These are phyloP conservation scores for Synanthedon tipuliformis DNA, from an alignment of 2,888 invertebrate species.

Conservation along the genomic window DNA sequence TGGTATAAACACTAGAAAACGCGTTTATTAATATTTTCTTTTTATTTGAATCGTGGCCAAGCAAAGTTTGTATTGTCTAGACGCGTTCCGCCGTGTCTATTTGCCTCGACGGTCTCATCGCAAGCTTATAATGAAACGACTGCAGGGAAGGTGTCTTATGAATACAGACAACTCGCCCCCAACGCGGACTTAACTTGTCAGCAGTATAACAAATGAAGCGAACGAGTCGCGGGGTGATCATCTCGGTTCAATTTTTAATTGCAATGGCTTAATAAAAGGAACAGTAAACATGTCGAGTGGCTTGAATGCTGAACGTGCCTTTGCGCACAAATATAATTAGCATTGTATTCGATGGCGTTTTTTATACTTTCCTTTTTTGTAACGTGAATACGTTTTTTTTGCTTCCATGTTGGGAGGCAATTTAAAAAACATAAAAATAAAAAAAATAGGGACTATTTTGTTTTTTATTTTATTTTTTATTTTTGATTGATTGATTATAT, in stretches of 20 bases:
- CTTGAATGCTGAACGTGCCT: too few species aligned
- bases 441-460: too few species aligned
- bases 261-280: slow-evolving; percentile 11
- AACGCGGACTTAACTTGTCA: slow-evolving; percentile 59
- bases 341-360: too few species aligned
- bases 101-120: slow-evolving; percentile 17
- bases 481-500: too few species aligned
- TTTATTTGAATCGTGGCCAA: slow-evolving; percentile 3
- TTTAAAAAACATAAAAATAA: too few species aligned
- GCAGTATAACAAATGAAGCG: slow-evolving; percentile 45
- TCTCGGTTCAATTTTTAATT: slow-evolving; percentile 41
- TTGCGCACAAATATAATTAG: too few species aligned
- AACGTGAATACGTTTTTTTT: too few species aligned
- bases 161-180: slow-evolving; percentile 50
- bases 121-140: slow-evolving; percentile 39
- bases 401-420: too few species aligned
- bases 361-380: too few species aligned
- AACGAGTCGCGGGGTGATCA: slow-evolving; percentile 15
- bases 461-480: too few species aligned
- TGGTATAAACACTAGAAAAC: too few species aligned
- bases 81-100: slow-evolving; percentile 4
- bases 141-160: slow-evolving; percentile 54
- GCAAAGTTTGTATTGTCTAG: slow-evolving; percentile 13
- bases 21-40: neutral
- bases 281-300: neutral